Evolutionary conservation across 2,888 invertebrate genomes (phyloP).

Genomic region (Morpho deidamia): DNA sequence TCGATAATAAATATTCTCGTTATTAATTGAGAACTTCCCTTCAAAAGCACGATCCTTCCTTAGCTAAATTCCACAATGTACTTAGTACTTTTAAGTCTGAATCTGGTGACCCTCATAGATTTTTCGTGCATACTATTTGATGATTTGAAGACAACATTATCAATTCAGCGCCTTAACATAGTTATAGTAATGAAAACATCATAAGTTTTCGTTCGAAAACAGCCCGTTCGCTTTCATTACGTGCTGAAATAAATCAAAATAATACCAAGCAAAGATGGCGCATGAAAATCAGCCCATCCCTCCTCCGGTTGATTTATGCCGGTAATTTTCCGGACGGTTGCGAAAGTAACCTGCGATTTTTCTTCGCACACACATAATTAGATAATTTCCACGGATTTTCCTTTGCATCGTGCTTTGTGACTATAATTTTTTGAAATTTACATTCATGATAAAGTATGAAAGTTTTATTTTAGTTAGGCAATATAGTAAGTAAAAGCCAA

Average conservation of each 20-base stretch:
- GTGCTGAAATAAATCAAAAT: conserved; percentile 73
- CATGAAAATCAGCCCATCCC: conserved; percentile 69
- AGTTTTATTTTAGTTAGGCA: too few relatives aligned
- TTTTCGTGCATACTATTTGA: too few relatives aligned
- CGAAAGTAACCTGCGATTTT: conserved; percentile 75
- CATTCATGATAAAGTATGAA: too few relatives aligned
- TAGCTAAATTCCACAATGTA: too few relatives aligned
- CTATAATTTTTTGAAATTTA: background rate
- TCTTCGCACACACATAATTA: conserved; percentile 74
- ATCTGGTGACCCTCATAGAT: too few relatives aligned
- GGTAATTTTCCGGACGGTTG: conserved; percentile 54
- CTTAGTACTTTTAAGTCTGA: too few relatives aligned
- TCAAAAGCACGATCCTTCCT: too few relatives aligned
- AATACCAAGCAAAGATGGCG: conserved; percentile 73
- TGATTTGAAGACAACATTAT: background rate
- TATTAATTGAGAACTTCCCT: too few relatives aligned
- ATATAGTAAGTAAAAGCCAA: too few relatives aligned
- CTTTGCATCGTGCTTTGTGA: background rate
- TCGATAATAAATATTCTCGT: too few relatives aligned
- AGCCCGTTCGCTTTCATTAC: conserved; percentile 74
- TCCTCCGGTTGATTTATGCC: conserved; percentile 32
- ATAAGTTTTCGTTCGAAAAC: conserved; percentile 59
- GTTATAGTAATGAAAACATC: conserved; percentile 47
- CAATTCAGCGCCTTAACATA: background rate
- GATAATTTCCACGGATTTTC: conserved; percentile 62